Conservation (phyloP, 2,113 vertebrate genomes). For the Sardina pilchardus region DNA sequence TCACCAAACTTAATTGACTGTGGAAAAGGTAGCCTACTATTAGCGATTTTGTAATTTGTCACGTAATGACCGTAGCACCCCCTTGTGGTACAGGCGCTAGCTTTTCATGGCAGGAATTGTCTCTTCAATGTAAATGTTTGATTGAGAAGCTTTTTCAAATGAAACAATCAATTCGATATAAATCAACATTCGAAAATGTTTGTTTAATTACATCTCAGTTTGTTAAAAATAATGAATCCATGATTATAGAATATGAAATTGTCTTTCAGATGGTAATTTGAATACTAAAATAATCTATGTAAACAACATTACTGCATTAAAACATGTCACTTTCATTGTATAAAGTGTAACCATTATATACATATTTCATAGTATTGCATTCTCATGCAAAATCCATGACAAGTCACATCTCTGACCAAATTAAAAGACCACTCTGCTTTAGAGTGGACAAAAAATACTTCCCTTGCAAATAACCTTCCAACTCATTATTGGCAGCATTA, state of each 20-base stretch:
- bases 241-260: not conserved
- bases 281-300: not conserved
- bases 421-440: not conserved
- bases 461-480: not conserved
- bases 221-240: not conserved
- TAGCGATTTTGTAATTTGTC: not conserved
- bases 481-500: not conserved
- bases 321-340: not conserved
- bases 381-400: not conserved
- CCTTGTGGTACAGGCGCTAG: not conserved
- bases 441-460: not conserved
- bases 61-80: not conserved
- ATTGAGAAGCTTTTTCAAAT: not conserved
- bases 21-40: not conserved
- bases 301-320: not conserved
- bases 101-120: not conserved
- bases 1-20: conserved; percentile 10
- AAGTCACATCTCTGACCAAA: not conserved
- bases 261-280: not conserved
- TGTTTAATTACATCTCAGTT: not conserved
- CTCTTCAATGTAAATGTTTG: not conserved
- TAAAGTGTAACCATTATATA: not conserved
- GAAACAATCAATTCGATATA: not conserved
- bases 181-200: not conserved
- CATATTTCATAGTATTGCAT: not conserved